These are phyloP conservation scores for Amblyraja radiata DNA, from an alignment of 2,797 vertebrate genomes.

Conservation along the genomic window DNA sequence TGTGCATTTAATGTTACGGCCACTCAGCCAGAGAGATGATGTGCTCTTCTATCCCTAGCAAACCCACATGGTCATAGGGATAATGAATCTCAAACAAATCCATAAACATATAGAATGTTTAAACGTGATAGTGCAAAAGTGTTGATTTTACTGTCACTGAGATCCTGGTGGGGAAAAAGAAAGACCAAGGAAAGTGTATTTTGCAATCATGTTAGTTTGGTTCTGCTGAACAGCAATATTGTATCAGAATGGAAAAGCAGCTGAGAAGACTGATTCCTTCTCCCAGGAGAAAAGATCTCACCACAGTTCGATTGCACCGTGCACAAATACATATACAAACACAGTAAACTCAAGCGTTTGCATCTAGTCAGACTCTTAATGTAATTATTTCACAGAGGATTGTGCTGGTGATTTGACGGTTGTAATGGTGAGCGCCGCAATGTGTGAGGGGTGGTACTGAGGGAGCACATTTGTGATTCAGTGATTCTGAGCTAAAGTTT, in stretches of 20 bases:
- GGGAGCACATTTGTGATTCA: no score
- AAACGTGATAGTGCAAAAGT: background rate
- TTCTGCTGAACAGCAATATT: background rate
- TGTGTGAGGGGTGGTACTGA: no score
- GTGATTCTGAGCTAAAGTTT: background rate
- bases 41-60: no score
- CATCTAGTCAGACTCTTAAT: background rate
- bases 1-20: no score
- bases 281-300: background rate
- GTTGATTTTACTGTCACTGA: background rate
- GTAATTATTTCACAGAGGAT: background rate
- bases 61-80: no score
- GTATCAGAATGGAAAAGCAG: background rate
- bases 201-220: background rate
- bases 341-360: no score
- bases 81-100: background rate
- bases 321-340: background rate
- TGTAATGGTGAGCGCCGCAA: background rate
- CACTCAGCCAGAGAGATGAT: no score
- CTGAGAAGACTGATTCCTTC: background rate
- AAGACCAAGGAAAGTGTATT: background rate
- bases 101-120: background rate
- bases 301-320: background rate
- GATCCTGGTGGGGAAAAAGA: background rate
- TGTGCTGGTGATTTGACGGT: background rate